These are phyloP conservation scores for Pyralis farinalis DNA, from an alignment of 2,888 invertebrate genomes.

Conservation along the genomic window DNA sequence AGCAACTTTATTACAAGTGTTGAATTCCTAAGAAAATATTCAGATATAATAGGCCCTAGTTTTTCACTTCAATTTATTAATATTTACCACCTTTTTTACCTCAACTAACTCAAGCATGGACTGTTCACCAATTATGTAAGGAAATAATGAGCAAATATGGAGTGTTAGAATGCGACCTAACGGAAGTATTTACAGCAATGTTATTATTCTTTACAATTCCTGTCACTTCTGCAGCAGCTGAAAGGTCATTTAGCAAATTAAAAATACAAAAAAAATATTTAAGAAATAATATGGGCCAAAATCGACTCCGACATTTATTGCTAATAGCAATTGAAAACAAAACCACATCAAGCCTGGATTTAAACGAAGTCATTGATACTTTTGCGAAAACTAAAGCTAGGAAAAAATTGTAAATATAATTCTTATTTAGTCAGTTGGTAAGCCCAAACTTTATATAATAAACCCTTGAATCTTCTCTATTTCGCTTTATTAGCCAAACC, in stretches of 20 bases:
- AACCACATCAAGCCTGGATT: slow-evolving; percentile 17
- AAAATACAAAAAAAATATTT: slow-evolving; percentile 16
- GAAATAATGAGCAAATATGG: slow-evolving; percentile 20
- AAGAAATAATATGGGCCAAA: slow-evolving; percentile 14
- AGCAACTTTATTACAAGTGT: slow-evolving; percentile 24
- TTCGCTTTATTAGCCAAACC: slow-evolving; percentile 10
- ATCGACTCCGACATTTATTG: slow-evolving; percentile 20
- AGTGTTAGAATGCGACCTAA: slow-evolving; percentile 18
- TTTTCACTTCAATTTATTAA: slow-evolving; percentile 30
- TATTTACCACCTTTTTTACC: slow-evolving; percentile 22
- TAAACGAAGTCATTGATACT: slow-evolving; percentile 18
- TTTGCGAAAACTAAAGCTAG: slow-evolving; percentile 15
- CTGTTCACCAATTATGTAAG: slow-evolving; percentile 19
- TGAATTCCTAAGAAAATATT: slow-evolving; percentile 28
- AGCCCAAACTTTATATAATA: slow-evolving; percentile 9
- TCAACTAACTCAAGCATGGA: slow-evolving; percentile 17
- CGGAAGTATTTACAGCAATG: slow-evolving; percentile 19
- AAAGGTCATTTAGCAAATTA: slow-evolving; percentile 18
- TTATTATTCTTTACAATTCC: slow-evolving; percentile 20
- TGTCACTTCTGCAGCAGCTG: slow-evolving; percentile 13
- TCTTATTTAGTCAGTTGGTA: slow-evolving; percentile 8
- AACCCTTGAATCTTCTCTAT: slow-evolving; percentile 13
- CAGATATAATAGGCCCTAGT: slow-evolving; percentile 18
- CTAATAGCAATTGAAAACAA: slow-evolving; percentile 18
- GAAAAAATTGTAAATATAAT: slow-evolving; percentile 12